A percentile compares a stretch with the other conserved stretches of the same genome.
Evolutionary conservation across 2,888 invertebrate genomes (phyloP).

Genomic region (Apamea epomidion): DNA sequence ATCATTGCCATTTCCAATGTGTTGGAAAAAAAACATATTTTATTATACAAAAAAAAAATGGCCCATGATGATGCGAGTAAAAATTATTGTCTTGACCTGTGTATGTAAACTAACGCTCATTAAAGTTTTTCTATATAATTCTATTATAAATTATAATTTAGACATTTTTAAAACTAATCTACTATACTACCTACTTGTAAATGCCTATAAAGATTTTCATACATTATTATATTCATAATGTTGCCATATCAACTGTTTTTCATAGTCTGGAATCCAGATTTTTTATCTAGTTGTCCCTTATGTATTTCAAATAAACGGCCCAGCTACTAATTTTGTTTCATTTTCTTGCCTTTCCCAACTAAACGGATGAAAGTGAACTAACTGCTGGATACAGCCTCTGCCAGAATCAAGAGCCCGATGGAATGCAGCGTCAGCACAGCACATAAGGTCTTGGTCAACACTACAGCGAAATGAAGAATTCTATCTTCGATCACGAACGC

Average conservation of each 20-base stretch:
- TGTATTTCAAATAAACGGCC: slow-evolving; percentile 87
- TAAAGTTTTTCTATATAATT: slow-evolving; percentile 73
- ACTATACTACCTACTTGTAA: slow-evolving; percentile 73
- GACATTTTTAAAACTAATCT: slow-evolving; percentile 75
- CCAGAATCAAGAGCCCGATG: neutral
- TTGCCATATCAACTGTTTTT: slow-evolving; percentile 89
- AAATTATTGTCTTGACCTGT: slow-evolving; percentile 51
- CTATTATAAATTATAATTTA: slow-evolving; percentile 75
- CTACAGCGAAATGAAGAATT: neutral
- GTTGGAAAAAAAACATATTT: slow-evolving; percentile 46
- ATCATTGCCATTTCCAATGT: slow-evolving; percentile 43
- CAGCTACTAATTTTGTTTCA: slow-evolving; percentile 79
- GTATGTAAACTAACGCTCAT: slow-evolving; percentile 69
- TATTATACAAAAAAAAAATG: slow-evolving; percentile 50
- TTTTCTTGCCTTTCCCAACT: slow-evolving; percentile 46
- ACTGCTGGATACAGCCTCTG: no score
- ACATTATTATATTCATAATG: slow-evolving; percentile 82
- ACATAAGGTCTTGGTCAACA: neutral
- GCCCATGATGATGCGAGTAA: slow-evolving; percentile 41
- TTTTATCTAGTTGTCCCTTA: slow-evolving; percentile 88
- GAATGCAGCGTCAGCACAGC: neutral
- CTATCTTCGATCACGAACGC: neutral
- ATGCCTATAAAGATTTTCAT: slow-evolving; percentile 77
- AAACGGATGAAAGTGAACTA: neutral
- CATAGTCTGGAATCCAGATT: slow-evolving; percentile 86